Base-by-base conservation (phyloP, 1,140 invertebrate genomes). In the Piezodorus guildinii region DNA sequence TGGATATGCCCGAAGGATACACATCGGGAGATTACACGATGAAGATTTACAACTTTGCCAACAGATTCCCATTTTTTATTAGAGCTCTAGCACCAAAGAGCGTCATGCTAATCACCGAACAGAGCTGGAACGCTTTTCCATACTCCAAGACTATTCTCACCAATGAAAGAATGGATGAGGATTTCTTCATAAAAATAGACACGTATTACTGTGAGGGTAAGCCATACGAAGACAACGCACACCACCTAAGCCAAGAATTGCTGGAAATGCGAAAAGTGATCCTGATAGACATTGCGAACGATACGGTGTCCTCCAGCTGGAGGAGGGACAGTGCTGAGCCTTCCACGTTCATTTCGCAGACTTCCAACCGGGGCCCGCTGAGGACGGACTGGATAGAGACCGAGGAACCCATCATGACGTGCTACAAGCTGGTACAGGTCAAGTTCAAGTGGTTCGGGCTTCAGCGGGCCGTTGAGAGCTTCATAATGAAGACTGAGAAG, bases 51-150 rank as follows among this genome's bases (percentile, higher is more conserved):
- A 94, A 98, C 76, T 88, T 98, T 67, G 94, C 92, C 23, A 94
- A 89, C 71, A 94, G 96, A 79, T 78, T 98, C 68, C 96, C 96
- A 54, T 86, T 82, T 59, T 89, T 87, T 86, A 84, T 94, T 66
- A 86, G 90, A 75, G 89, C 90, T 71, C 81, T 99, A 49, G 76
- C 98, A 59, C 95, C 96, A 19, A 97, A 96, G 75, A 94, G 91
- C 54, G 93, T 94, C 16, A 77, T 98, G 52, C 90, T 90, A 62
- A 93, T 94, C 0, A 91, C 97, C 73, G 96, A 99, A 74, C 93
- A 98, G 77, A 94, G 94, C 4, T 99, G 96, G 96, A 99, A 99
- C 80, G 92, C 94, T 34, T 99, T 98, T 80, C 96, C 96, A 0
- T 98, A 96, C 71, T 98, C 94, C 21, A 96, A 96, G 77, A 99